Evolutionary conservation across 2,113 vertebrate genomes (phyloP).

Genomic region (Nyctibius bracteatus): DNA sequence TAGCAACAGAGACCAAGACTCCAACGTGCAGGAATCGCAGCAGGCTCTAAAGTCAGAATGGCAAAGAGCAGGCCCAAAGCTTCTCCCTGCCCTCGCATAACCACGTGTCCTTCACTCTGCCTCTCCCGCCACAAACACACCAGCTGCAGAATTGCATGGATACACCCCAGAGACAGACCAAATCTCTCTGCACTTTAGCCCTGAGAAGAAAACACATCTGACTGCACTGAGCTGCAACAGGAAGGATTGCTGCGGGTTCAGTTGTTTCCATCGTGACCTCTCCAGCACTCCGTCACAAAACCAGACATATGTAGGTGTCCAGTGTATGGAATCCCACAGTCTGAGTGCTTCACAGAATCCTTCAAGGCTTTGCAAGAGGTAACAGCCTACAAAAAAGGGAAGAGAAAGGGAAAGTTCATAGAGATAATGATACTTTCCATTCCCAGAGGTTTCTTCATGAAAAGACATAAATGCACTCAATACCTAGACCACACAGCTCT

Average conservation of each 20-base stretch:
- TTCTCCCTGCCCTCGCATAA: neutral
- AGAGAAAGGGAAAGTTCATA: neutral
- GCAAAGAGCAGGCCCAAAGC: neutral
- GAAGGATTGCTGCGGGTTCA: neutral
- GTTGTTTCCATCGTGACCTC: neutral
- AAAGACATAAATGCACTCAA: neutral
- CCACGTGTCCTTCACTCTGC: neutral
- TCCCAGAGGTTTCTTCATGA: neutral
- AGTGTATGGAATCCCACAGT: neutral
- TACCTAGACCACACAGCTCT: neutral
- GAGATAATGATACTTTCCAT: neutral
- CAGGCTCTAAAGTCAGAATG: neutral
- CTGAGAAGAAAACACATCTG: neutral
- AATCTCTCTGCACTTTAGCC: neutral
- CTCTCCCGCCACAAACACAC: neutral
- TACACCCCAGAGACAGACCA: neutral
- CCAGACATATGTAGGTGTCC: neutral
- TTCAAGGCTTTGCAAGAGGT: neutral
- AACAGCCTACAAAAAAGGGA: neutral
- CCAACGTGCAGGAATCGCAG: neutral
- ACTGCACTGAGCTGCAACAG: neutral
- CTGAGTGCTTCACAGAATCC: neutral
- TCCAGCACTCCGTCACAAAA: neutral
- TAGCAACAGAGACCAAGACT: slow-evolving; percentile 49
- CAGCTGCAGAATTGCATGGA: neutral